Conservation (phyloP, 1,140 invertebrate genomes). For the Caenorhabditis briggsae region DNA sequence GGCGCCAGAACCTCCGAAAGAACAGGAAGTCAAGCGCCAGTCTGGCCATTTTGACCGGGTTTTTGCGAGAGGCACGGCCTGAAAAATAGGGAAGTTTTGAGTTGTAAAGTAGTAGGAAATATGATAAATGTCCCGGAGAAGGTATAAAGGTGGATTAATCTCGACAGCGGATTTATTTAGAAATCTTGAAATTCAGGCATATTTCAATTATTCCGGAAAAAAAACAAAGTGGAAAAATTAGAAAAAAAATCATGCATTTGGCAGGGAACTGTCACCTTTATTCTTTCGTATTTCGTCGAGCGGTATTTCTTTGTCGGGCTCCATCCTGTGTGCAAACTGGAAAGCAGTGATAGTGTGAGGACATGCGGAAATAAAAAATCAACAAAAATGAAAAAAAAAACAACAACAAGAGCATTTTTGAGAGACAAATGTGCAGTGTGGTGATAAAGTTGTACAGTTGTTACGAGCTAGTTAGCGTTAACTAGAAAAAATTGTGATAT, state of each 20-base stretch:
- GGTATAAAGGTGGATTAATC: too few species aligned
- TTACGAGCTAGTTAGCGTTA: too few species aligned
- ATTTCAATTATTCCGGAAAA: neutral
- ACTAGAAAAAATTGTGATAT: too few species aligned
- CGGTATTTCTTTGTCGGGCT: slow-evolving; percentile 34
- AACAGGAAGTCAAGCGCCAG: slow-evolving; percentile 50
- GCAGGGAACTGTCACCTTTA: slow-evolving; percentile 1
- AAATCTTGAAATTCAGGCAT: too few species aligned
- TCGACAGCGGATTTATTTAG: too few species aligned
- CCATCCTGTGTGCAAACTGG: slow-evolving; percentile 38
- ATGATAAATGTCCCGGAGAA: too few species aligned
- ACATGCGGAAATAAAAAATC: slow-evolving; percentile 23
- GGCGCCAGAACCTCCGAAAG: slow-evolving; percentile 49
- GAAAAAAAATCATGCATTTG: neutral
- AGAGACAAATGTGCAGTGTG: neutral
- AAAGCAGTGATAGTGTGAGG: slow-evolving; percentile 30
- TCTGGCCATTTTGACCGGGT: slow-evolving; percentile 46
- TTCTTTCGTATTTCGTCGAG: slow-evolving; percentile 28
- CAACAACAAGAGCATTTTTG: slow-evolving; percentile 1
- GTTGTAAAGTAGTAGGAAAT: neutral
- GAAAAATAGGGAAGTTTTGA: neutral
- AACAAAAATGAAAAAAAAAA: neutral
- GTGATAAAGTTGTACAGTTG: too few species aligned
- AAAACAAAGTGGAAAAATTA: neutral
- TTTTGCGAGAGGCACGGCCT: slow-evolving; percentile 1